Base-by-base conservation (phyloP, 2,113 vertebrate species). In the Takifugu flavidus region DNA sequence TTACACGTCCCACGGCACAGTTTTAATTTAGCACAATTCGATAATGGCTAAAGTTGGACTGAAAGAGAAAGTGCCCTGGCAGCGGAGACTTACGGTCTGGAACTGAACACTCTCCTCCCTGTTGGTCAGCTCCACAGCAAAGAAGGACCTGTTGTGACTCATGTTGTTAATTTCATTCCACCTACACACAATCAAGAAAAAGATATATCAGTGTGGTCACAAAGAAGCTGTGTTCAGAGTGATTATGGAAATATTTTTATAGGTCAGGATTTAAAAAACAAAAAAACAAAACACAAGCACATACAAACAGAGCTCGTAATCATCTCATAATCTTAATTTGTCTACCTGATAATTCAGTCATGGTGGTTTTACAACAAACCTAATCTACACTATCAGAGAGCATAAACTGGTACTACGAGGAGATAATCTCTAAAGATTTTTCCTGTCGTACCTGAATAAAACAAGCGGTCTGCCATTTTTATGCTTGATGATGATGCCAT, bases 121-220 rank as follows among this genome's bases (percentile, higher is more conserved):
- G 88, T 90, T 98, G 60, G 92, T 78, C 64, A 98, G 81, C 86
- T 98, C 96, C 85, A 99, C 83, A 0, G 94, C 92, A 1, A 99
- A 96, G 82, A 96, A 96, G 31, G 95, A 98, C 89, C 95, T 98
- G 85, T 96, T 99, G 86, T 99, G 96, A 82, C 94, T 96, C 96
- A 99, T 96, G 87, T 96, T 96, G 67, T 95, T 94, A 83, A 99
- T 97, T 78, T 98, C 95, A 65, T 95, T 92, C 96, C 96, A 99
- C 92, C 96, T 98, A 78, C 79, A 81, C 65, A 49, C 83, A 65
- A 88, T 80, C 82, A 6, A 46, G 25, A 28, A 6, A 46, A 25
- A 25, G 15, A 75, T 51, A 75, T 51, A 70, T 77, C 70, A 76
- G 20, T 14, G 44, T 4, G 13, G 70, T 62, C 56, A 56, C 56